These are phyloP conservation scores for Chiridota heheva DNA, from an alignment of 35 echinoderm and acorn worm species.

Conservation along the genomic window DNA sequence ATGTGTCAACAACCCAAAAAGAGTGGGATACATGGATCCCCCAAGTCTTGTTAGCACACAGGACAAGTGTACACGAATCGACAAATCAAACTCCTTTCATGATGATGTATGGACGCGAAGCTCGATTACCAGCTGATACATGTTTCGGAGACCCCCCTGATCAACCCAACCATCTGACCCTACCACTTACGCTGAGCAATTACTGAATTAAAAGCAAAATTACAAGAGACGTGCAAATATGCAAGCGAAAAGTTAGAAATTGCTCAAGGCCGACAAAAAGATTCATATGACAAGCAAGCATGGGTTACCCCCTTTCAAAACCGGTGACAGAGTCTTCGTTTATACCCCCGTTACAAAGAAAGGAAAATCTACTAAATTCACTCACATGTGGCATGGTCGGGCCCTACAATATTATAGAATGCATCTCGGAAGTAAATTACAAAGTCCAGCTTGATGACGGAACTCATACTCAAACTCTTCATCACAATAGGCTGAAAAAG, in stretches of 20 bases:
- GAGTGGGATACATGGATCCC: slow-evolving; percentile 1
- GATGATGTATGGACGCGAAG: background rate
- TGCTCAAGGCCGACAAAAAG: slow-evolving; percentile 11
- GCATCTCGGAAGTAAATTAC: slow-evolving; percentile 59
- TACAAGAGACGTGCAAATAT: no score
- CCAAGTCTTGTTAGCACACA: background rate
- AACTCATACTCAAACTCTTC: no score
- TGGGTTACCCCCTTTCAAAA: background rate
- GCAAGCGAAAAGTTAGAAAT: no score
- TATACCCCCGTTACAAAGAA: slow-evolving; percentile 42
- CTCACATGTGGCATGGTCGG: slow-evolving; percentile 53
- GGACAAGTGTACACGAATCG: background rate
- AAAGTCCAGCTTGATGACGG: no score
- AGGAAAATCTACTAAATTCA: slow-evolving; percentile 53
- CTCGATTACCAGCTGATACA: background rate
- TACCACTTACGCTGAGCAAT: no score
- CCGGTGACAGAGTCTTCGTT: slow-evolving; percentile 63
- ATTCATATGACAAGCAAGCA: background rate
- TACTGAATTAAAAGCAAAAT: no score
- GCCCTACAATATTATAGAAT: slow-evolving; percentile 47
- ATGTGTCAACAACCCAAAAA: slow-evolving; percentile 2
- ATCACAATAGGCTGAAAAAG: no score
- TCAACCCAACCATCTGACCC: no score
- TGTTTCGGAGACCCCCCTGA: no score
- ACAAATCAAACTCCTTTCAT: background rate